Conservation (phyloP, 2,113 vertebrate genomes). For the Pterophyllum scalare region DNA sequence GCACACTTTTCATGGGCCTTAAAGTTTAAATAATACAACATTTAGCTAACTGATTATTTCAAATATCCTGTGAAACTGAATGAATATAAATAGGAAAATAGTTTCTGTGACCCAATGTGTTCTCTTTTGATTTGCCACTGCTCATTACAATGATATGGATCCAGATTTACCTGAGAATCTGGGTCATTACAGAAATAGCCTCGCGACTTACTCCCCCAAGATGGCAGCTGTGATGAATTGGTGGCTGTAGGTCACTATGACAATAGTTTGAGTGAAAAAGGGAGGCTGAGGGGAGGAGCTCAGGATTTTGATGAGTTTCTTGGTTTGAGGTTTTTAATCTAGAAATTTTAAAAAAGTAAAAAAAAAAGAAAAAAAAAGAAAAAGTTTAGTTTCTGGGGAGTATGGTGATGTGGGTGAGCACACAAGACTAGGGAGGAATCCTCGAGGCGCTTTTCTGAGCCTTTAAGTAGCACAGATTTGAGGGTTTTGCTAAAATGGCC, state of each 20-base stretch:
- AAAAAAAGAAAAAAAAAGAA: background rate
- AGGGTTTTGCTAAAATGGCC: slow-evolving; percentile 59
- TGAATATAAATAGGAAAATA: background rate
- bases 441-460: slow-evolving; percentile 65
- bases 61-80: background rate
- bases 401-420: slow-evolving; percentile 53
- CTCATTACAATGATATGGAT: slow-evolving; percentile 65
- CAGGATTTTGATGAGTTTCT: slow-evolving; percentile 24
- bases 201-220: slow-evolving; percentile 61
- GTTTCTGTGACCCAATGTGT: slow-evolving; percentile 45
- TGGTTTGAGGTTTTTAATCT: slow-evolving; percentile 13
- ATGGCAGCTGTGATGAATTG: slow-evolving; percentile 74
- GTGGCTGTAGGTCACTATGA: slow-evolving; percentile 77
- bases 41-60: slow-evolving; percentile 9
- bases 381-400: slow-evolving; percentile 46
- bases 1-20: background rate
- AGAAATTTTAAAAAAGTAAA: background rate
- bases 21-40: background rate
- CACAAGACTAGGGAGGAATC: slow-evolving; percentile 40
- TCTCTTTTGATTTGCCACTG: slow-evolving; percentile 40
- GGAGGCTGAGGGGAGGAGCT: slow-evolving; percentile 23
- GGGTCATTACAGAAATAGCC: slow-evolving; percentile 80
- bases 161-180: slow-evolving; percentile 75
- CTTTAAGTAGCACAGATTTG: slow-evolving; percentile 72
- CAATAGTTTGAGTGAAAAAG: slow-evolving; percentile 57